Conservation (phyloP, 2,888 invertebrate genomes). For the Ormia ochracea region DNA sequence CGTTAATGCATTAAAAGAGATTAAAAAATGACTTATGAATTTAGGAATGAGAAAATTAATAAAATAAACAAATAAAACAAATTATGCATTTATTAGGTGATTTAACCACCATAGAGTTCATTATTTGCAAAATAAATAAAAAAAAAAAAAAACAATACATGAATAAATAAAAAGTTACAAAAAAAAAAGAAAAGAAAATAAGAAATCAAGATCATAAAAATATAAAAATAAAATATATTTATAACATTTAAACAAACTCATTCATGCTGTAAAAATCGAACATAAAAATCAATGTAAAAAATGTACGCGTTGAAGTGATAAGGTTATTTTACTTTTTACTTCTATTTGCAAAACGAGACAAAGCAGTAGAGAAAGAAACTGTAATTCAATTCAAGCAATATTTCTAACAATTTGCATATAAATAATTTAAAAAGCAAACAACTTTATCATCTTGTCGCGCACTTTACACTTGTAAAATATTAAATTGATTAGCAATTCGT, state of each 20-base stretch:
- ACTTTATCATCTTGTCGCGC: constrained; percentile 3
- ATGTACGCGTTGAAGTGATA: constrained; percentile 7
- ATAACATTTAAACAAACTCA: constrained; percentile 44
- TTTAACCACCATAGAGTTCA: constrained; percentile 66
- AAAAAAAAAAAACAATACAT: constrained; percentile 25
- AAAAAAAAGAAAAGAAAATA: constrained; percentile 6
- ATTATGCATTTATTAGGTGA: constrained; percentile 67
- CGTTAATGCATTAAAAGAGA: background rate
- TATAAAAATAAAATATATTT: constrained; percentile 32
- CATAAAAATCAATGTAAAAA: constrained; percentile 33
- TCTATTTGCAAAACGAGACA: background rate
- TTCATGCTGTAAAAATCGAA: constrained; percentile 56
- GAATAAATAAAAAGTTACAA: constrained; percentile 18
- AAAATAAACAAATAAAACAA: constrained; percentile 32
- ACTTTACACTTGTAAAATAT: constrained; percentile 57
- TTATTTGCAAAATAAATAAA: constrained; percentile 49
- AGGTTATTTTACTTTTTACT: background rate
- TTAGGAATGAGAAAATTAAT: constrained; percentile 59
- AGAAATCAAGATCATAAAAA: constrained; percentile 23
- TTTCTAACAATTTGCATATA: background rate
- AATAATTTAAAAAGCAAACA: background rate
- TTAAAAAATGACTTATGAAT: constrained; percentile 20
- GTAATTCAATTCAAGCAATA: background rate
- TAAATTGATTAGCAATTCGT: constrained; percentile 60
- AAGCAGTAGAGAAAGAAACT: background rate